These are phyloP conservation scores for Hecatera dysodea DNA, from an alignment of 2,888 invertebrate genomes.

Conservation along the genomic window DNA sequence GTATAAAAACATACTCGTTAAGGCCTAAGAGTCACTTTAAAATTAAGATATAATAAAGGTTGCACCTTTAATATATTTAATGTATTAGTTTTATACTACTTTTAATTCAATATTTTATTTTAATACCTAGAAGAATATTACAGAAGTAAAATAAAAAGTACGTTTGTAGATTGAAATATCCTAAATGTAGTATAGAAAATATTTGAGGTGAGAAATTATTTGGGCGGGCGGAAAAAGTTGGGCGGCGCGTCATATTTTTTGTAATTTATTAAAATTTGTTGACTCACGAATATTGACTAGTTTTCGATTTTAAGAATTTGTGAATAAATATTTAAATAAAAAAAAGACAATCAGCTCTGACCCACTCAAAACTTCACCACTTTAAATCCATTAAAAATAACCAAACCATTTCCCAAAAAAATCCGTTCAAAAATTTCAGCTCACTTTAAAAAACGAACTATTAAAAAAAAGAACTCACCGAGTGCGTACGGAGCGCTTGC, in stretches of 20 bases:
- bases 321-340: neutral
- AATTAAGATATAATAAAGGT: neutral
- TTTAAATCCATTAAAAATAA: constrained; percentile 11
- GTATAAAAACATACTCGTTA: neutral
- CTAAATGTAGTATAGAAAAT: neutral
- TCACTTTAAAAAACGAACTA: constrained; percentile 54
- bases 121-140: too few species aligned
- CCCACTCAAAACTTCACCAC: constrained; percentile 1
- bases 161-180: too few species aligned
- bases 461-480: constrained; percentile 82
- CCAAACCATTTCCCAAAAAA: neutral
- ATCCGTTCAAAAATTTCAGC: constrained; percentile 15
- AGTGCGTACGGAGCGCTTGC: constrained; percentile 84
- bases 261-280: neutral
- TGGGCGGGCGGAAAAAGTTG: constrained; percentile 35
- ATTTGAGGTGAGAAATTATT: neutral
- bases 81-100: neutral
- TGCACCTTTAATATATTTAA: neutral
- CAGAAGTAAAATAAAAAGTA: too few species aligned
- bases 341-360: constrained; percentile 25
- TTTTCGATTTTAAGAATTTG: neutral
- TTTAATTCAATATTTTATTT: neutral
- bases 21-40: neutral
- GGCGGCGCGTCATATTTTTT: neutral
- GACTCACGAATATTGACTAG: neutral